Base-by-base conservation (phyloP, 2,888 invertebrate species). In the Monopis laevigella region DNA sequence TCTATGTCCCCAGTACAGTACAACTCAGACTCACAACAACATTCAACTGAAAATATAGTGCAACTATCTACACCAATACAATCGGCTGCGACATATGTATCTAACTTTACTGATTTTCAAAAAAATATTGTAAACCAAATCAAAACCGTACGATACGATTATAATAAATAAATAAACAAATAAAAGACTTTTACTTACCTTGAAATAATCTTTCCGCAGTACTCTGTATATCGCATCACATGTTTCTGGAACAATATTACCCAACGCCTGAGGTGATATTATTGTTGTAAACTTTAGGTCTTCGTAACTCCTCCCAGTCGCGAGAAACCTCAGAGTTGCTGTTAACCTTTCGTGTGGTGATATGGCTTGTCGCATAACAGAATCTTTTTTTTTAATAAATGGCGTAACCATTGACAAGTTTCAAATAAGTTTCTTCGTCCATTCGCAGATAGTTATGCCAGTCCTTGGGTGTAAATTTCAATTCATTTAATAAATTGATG, bases 281-380 rank as follows among this genome's bases (percentile, higher is more conserved):
- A 51, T 51, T 32, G 50, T 47, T 27, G 54, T 47, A 47, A 47
- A 54, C 45, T 56, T 51, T 14, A 56, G 47, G 43, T 49, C 47
- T 28, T 59, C 53, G 44, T 53, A 55, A 39, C 47, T 51, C 41
- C 52, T 52, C 29, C 56, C 54, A 39, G 53, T 54, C 40, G 48
- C 48, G 21, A 53, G 46, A 45, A 52, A 53, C 47, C 50, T 48
- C 41, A 55, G 43, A 10, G 48, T 50, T 39, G 40, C 50, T 41
- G 46, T 43, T 45, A 53, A 46, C 47, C 50, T 51, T 40, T 55
- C 52, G 39, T 53, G 49, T 29, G 52, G 45, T 39, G 50, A 38
- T 43, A 51, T 51, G 32, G 45, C 43, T 45, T 42, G 43, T 44
- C 51, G 46, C 51, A 51, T 51, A 42, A 46, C 41, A 41, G 49